Evolutionary conservation across 2,113 vertebrate species (phyloP).

Genomic region (sheep (Ovis aries)): DNA sequence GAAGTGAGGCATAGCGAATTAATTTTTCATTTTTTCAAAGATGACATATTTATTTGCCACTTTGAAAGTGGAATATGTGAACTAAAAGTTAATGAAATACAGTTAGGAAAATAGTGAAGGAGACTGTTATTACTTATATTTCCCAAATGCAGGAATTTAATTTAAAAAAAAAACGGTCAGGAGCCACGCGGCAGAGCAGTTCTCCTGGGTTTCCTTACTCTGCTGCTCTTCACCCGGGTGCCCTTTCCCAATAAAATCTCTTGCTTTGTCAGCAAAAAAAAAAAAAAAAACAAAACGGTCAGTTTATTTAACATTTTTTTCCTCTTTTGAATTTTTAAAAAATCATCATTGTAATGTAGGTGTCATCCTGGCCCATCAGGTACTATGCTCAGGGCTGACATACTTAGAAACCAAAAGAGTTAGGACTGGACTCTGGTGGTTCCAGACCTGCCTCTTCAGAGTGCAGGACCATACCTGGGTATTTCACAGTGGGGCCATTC

Average conservation of each 20-base stretch:
- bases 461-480: rapidly evolving
- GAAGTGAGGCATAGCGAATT: not conserved
- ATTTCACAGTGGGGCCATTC: not conserved
- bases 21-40: not conserved
- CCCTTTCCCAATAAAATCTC: no score
- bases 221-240: no score
- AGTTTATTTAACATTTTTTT: not conserved
- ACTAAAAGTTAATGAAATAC: not conserved
- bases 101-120: not conserved
- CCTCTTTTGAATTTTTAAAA: not conserved
- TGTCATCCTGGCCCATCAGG: not conserved
- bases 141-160: not conserved
- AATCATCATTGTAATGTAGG: not conserved
- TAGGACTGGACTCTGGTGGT: not conserved
- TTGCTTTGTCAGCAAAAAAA: no score
- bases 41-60: not conserved
- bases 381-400: not conserved
- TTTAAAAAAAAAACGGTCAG: not conserved
- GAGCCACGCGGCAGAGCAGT: no score
- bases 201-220: no score
- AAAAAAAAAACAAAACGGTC: not conserved
- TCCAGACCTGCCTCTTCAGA: not conserved
- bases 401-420: not conserved
- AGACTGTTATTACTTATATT: not conserved
- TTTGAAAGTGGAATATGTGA: not conserved